Evolutionary conservation across 2,888 invertebrate genomes (phyloP).

Genomic region (Acronicta leporina): DNA sequence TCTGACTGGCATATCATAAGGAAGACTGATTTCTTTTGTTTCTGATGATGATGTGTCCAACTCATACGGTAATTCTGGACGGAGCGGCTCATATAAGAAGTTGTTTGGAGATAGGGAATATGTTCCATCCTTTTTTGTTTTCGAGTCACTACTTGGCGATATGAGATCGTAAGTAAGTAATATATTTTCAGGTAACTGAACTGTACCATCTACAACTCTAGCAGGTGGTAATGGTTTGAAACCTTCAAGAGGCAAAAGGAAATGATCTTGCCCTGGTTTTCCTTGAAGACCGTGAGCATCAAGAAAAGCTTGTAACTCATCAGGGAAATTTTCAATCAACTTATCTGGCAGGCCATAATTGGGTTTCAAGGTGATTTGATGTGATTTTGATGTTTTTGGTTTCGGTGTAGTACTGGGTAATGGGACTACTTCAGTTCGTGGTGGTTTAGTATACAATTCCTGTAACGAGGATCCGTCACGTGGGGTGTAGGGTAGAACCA

Average conservation of each 20-base stretch:
- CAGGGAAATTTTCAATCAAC: constrained; percentile 71
- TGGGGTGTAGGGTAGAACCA: constrained; percentile 91
- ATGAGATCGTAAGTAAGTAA: constrained; percentile 81
- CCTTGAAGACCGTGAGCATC: constrained; percentile 80
- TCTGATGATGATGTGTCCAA: constrained; percentile 82
- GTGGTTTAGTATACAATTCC: constrained; percentile 91
- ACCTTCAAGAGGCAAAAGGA: constrained; percentile 81
- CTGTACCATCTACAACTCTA: constrained; percentile 76
- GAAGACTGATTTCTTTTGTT: constrained; percentile 70
- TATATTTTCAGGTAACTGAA: constrained; percentile 83
- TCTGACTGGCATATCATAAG: constrained; percentile 77
- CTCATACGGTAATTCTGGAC: constrained; percentile 78
- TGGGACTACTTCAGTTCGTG: constrained; percentile 89
- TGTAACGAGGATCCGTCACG: constrained; percentile 88
- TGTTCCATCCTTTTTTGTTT: constrained; percentile 56
- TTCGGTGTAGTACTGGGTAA: constrained; percentile 72
- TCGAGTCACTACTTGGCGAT: constrained; percentile 66
- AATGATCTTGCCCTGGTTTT: constrained; percentile 77
- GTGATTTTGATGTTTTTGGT: constrained; percentile 62
- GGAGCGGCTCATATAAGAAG: constrained; percentile 79
- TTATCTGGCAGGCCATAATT: constrained; percentile 66
- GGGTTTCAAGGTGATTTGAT: constrained; percentile 63
- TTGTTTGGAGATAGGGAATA: constrained; percentile 67
- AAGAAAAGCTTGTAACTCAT: constrained; percentile 80
- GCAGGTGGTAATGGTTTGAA: constrained; percentile 84